Conservation (phyloP, 2,113 vertebrate genomes). For the Carassius auratus region DNA sequence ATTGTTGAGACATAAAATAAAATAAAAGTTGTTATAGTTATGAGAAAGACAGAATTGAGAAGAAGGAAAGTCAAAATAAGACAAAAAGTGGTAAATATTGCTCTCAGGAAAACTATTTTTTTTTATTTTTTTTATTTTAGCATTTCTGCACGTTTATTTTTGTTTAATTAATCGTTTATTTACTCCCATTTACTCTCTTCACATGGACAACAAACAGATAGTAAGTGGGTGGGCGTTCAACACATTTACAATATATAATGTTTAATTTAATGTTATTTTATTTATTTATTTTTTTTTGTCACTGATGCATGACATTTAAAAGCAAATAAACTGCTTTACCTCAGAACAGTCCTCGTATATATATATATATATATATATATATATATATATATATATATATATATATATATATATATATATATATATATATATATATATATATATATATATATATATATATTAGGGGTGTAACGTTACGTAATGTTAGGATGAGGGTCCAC, state of each 20-base stretch:
- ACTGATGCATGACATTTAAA: constrained; percentile 25
- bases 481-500: too few species aligned
- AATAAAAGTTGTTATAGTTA: too few species aligned
- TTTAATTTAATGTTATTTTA: too few species aligned
- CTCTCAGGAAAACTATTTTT: not conserved
- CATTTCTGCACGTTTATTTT: not conserved
- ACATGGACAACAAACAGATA: not conserved
- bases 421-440: too few species aligned
- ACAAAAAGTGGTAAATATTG: too few species aligned
- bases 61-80: not conserved
- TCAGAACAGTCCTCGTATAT: too few species aligned
- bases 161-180: not conserved
- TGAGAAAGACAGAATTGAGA: not conserved
- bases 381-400: too few species aligned
- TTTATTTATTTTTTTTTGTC: not conserved
- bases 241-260: not conserved
- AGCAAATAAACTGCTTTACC: not conserved
- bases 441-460: too few species aligned
- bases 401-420: too few species aligned
- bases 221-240: not conserved
- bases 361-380: too few species aligned
- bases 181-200: not conserved
- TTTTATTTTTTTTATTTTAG: not conserved
- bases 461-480: too few species aligned
- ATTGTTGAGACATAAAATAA: too few species aligned